phyloP scores from a whole-genome alignment of 2,113 vertebrate genomes.

The Lontra canadensis region DNA sequence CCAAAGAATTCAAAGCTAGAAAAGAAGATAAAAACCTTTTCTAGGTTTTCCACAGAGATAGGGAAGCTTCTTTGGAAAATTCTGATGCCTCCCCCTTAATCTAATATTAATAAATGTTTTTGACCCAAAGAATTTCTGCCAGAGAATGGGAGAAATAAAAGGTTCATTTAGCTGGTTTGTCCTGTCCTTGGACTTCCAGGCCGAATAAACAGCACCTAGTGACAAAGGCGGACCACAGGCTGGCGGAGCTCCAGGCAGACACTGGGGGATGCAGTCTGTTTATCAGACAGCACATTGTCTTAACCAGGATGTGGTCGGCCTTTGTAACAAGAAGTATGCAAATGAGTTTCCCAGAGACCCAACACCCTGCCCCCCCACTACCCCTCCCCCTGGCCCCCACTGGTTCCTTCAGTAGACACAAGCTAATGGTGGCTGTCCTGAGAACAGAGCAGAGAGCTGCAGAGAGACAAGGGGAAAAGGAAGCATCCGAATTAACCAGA shows the following conservation, averaged over 20 bases:
- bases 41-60: background rate
- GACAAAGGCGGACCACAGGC: constrained; percentile 78
- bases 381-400: constrained; percentile 38
- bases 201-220: constrained; percentile 78
- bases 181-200: constrained; percentile 77
- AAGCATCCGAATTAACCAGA: constrained; percentile 77
- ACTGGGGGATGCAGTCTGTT: constrained; percentile 72
- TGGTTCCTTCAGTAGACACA: constrained; percentile 35
- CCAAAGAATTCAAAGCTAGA: background rate
- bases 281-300: constrained; percentile 83
- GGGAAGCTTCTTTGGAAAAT: background rate
- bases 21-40: background rate
- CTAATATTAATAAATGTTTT: constrained; percentile 72
- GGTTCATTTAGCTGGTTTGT: constrained; percentile 79
- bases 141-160: constrained; percentile 79
- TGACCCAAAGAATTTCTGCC: constrained; percentile 75
- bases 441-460: constrained; percentile 63
- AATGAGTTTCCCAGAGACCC: constrained; percentile 65
- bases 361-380: constrained; percentile 48
- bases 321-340: constrained; percentile 76
- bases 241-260: constrained; percentile 80
- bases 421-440: constrained; percentile 51
- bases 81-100: background rate
- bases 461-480: constrained; percentile 63
- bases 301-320: constrained; percentile 81